phyloP scores from a whole-genome alignment of 2,113 vertebrate species.

The Myanophis thanlyinensis region DNA sequence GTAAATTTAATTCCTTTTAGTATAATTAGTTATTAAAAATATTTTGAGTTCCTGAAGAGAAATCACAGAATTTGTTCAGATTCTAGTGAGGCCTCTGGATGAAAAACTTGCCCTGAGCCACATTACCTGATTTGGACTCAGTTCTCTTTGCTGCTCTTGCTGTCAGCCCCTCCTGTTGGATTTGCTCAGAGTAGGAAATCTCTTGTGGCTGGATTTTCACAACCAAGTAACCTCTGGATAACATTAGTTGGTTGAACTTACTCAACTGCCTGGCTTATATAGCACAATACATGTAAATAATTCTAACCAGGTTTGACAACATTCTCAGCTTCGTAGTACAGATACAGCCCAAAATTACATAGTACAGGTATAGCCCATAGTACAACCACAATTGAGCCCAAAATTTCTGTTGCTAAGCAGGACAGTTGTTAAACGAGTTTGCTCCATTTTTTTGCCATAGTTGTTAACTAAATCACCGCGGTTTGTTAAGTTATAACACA shows the following conservation, averaged over 20 bases:
- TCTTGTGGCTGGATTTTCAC: not conserved
- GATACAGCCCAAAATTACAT: too few relatives aligned
- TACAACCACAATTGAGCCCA: not conserved
- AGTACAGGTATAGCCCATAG: too few relatives aligned
- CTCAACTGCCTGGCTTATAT: not conserved
- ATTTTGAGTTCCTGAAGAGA: not conserved
- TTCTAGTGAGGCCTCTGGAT: not conserved
- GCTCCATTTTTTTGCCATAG: not conserved
- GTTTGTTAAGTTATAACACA: not conserved
- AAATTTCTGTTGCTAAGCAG: not conserved
- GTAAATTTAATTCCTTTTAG: not conserved
- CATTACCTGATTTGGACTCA: not conserved
- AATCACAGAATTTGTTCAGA: not conserved
- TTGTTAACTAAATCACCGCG: not conserved
- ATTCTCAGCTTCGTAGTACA: not conserved
- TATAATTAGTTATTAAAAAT: not conserved
- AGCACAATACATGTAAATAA: not conserved
- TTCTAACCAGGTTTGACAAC: not conserved
- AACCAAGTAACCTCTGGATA: not conserved
- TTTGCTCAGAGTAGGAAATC: not conserved
- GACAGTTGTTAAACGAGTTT: not conserved
- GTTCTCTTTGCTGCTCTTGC: not conserved
- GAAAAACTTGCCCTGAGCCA: not conserved
- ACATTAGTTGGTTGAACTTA: not conserved
- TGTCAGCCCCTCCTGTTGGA: not conserved